Evolutionary conservation across 1,140 invertebrate species (phyloP).

Genomic region (Ridgeia piscesae): DNA sequence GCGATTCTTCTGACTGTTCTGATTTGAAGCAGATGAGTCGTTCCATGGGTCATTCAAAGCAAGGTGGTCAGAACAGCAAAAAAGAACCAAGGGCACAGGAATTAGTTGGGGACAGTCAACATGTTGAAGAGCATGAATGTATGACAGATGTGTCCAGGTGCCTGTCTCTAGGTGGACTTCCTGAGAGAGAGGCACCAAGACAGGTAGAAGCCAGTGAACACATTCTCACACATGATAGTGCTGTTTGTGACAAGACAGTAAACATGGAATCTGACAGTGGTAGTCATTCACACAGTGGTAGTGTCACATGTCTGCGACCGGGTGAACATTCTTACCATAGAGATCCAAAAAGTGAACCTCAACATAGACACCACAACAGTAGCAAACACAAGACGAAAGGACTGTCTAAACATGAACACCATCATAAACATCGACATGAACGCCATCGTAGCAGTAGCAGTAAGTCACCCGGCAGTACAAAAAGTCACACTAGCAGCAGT

Average conservation of each 20-base stretch:
- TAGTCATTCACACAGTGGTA: background rate
- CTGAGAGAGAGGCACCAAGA: background rate
- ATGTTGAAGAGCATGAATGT: background rate
- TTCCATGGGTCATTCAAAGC: background rate
- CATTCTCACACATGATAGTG: background rate
- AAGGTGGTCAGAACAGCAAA: background rate
- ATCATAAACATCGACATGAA: conserved; percentile 10
- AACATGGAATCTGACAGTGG: background rate
- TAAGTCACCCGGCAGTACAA: background rate
- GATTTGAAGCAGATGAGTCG: background rate
- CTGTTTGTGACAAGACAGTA: background rate
- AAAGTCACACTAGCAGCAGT: background rate
- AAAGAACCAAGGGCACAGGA: background rate
- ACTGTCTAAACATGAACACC: background rate
- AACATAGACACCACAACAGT: background rate
- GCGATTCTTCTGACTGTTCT: background rate
- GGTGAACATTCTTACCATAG: conserved; percentile 9
- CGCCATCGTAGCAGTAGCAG: background rate
- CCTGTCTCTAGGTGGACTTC: background rate
- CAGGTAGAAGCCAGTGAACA: conserved; percentile 8
- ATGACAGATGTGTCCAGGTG: background rate
- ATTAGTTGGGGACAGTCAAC: background rate
- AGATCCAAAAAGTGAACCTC: conserved; percentile 11
- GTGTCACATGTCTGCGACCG: background rate
- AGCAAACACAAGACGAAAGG: background rate